Evolutionary conservation across 2,113 vertebrate genomes (phyloP).

Genomic region (Chauna torquata): DNA sequence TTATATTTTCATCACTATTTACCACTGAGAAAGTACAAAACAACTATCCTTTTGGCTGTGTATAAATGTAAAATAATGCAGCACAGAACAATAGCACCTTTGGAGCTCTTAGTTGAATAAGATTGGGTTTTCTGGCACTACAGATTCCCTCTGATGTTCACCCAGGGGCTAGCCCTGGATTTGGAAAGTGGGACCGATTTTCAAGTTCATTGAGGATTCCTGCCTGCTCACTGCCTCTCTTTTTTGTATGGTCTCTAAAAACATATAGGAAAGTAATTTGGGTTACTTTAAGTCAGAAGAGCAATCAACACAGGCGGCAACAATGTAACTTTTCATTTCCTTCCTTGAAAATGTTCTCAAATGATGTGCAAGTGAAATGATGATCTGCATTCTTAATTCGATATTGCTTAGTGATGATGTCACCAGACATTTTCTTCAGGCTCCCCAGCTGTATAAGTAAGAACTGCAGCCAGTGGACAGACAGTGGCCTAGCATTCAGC

Average conservation of each 20-base stretch:
- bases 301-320: constrained; percentile 58
- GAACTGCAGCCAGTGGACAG: constrained; percentile 14
- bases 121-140: not conserved
- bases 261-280: not conserved
- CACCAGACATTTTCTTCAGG: constrained; percentile 11
- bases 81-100: not conserved
- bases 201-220: not conserved
- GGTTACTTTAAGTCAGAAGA: not conserved
- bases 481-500: constrained; percentile 6
- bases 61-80: not conserved
- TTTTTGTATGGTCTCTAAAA: not conserved
- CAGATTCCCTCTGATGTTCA: not conserved
- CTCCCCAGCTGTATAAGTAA: constrained; percentile 9
- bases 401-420: constrained; percentile 46
- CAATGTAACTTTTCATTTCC: constrained; percentile 66
- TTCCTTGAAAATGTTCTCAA: constrained; percentile 48
- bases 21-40: not conserved
- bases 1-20: not conserved
- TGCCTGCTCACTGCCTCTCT: not conserved
- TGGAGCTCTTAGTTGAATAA: not conserved
- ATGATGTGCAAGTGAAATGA: constrained; percentile 39
- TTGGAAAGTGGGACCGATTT: not conserved
- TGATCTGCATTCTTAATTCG: constrained; percentile 37
- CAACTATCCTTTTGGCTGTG: not conserved
- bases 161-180: not conserved